A percentile compares a stretch with the other conserved stretches of the same genome.
Conservation (phyloP, 2,113 vertebrate species). For the Microtus richardsoni region DNA sequence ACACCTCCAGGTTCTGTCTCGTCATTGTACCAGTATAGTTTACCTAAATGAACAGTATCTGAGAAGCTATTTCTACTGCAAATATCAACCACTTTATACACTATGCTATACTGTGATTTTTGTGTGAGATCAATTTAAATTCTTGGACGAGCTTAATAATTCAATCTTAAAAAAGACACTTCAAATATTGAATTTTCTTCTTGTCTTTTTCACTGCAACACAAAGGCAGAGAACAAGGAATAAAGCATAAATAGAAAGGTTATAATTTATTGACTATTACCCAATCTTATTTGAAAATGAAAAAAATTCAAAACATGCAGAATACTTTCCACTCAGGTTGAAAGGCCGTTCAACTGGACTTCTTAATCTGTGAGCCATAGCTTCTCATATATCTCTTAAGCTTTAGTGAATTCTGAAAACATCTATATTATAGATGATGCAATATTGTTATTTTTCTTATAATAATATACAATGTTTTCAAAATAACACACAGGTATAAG, state of each 20-base stretch:
- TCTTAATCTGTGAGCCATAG: not conserved
- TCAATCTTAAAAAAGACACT: not conserved
- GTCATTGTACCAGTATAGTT: not conserved
- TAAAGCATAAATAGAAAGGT: not conserved
- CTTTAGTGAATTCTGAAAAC: not conserved
- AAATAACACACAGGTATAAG: not conserved
- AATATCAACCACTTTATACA: not conserved
- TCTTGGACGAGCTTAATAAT: not conserved
- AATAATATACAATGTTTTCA: not conserved
- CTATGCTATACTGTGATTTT: not conserved
- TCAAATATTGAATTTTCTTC: not conserved
- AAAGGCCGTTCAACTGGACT: not conserved
- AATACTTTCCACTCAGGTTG: not conserved
- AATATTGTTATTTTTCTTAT: not conserved
- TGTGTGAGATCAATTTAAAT: not conserved
- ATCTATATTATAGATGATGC: not conserved
- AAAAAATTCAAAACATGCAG: not conserved
- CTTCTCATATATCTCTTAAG: not conserved
- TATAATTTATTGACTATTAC: not conserved
- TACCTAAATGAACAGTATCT: not conserved
- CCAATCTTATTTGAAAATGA: constrained; percentile 17
- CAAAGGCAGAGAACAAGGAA: not conserved
- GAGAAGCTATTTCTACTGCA: not conserved
- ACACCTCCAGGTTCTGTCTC: not conserved
- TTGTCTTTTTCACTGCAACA: not conserved